Conservation (phyloP, 2,797 vertebrate genomes). For the Cossypha dichroa region DNA sequence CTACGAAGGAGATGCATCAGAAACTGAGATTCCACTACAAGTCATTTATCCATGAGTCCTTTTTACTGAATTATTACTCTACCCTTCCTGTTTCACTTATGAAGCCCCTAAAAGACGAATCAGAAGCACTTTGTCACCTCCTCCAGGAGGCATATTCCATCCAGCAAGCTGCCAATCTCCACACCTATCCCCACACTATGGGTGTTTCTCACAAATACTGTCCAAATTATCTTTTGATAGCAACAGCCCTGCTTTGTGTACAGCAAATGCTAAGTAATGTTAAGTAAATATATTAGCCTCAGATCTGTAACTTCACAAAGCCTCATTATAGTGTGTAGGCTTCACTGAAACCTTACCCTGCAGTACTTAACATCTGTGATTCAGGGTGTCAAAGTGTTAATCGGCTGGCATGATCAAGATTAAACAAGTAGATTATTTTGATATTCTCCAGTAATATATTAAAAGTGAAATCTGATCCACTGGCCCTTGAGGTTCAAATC, state of each 20-base stretch:
- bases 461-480: conserved; percentile 65
- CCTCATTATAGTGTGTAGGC: background rate
- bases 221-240: background rate
- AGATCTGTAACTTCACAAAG: conserved; percentile 21
- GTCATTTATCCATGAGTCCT: background rate
- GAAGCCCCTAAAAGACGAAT: background rate
- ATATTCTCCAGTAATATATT: conserved; percentile 64
- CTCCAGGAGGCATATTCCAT: background rate
- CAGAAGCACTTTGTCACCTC: background rate
- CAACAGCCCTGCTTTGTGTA: background rate
- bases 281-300: conserved; percentile 11
- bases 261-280: background rate
- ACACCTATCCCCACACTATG: background rate
- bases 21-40: background rate
- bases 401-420: conserved; percentile 50
- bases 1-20: rapidly evolving
- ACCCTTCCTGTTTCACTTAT: background rate
- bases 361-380: conserved; percentile 12
- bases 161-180: background rate
- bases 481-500: conserved; percentile 38
- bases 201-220: background rate
- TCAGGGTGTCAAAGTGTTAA: conserved; percentile 58
- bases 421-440: conserved; percentile 65
- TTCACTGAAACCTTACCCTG: conserved; percentile 35
- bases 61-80: background rate